phyloP scores from a whole-genome alignment of 2,888 invertebrate species.

The Unio delphinus region DNA sequence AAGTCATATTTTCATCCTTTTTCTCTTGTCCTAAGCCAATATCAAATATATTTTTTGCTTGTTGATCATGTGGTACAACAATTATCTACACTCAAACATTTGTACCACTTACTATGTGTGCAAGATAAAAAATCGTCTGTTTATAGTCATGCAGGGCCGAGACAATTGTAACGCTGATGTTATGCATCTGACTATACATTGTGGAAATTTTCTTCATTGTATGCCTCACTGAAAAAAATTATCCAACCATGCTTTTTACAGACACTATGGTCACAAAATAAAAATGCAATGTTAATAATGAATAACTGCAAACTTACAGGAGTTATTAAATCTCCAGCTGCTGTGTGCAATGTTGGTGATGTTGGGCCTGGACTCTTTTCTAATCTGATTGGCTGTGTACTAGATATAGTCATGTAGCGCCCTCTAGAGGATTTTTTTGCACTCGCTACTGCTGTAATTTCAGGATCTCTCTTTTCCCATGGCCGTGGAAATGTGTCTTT shows the following conservation, averaged over 20 bases:
- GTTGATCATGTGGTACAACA: too few relatives aligned
- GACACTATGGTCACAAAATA: neutral
- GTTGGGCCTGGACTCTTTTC: constrained; percentile 40
- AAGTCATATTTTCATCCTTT: neutral
- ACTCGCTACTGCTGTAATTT: neutral
- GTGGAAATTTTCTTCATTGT: too few relatives aligned
- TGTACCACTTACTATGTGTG: too few relatives aligned
- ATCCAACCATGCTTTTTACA: neutral
- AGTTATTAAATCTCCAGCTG: constrained; percentile 58
- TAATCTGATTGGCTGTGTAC: constrained; percentile 71
- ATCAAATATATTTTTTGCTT: too few relatives aligned
- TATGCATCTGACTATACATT: too few relatives aligned
- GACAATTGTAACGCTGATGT: too few relatives aligned
- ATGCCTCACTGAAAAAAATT: too few relatives aligned
- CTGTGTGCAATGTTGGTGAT: constrained; percentile 47
- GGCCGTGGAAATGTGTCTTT: too few relatives aligned
- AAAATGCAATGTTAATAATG: neutral
- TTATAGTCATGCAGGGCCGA: too few relatives aligned
- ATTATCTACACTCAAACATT: too few relatives aligned
- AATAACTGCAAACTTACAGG: constrained; percentile 43
- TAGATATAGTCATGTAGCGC: constrained; percentile 86
- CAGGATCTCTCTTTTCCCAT: neutral
- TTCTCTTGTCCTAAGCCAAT: neutral
- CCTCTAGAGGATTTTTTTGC: constrained; percentile 69
- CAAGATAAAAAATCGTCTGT: too few relatives aligned